Evolutionary conservation across 2,888 invertebrate genomes (phyloP).

Genomic region (Hecatera dysodea): DNA sequence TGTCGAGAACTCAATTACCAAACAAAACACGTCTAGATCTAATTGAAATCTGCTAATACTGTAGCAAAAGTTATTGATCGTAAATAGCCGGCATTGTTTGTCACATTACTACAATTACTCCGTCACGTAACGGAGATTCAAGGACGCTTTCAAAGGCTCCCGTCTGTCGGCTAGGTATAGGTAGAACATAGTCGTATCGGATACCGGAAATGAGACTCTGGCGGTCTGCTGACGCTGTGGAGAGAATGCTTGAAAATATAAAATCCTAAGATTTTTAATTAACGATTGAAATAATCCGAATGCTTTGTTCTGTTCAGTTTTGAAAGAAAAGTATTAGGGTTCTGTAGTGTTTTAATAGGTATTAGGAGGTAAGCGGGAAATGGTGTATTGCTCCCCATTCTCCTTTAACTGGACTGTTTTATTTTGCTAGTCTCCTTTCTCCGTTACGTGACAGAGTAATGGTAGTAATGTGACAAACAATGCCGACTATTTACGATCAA

Average conservation of each 20-base stretch:
- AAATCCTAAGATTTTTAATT: background rate
- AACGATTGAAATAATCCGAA: background rate
- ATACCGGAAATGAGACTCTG: slow-evolving; percentile 59
- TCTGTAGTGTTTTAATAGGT: background rate
- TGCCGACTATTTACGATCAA: slow-evolving; percentile 56
- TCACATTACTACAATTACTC: slow-evolving; percentile 56
- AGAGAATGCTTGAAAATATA: slow-evolving; percentile 15
- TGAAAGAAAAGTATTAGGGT: background rate
- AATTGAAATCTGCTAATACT: slow-evolving; percentile 42
- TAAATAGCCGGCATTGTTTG: slow-evolving; percentile 45
- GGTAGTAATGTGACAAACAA: slow-evolving; percentile 52
- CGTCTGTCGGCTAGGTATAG: slow-evolving; percentile 35
- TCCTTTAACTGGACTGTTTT: too few species aligned
- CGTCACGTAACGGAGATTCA: slow-evolving; percentile 57
- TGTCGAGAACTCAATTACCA: background rate
- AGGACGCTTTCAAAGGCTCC: slow-evolving; percentile 38
- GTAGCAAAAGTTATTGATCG: slow-evolving; percentile 54
- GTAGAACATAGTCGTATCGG: slow-evolving; percentile 49
- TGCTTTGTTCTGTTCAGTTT: background rate
- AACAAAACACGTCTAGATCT: slow-evolving; percentile 20
- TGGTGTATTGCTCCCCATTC: background rate
- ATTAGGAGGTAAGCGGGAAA: background rate
- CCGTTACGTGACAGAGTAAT: slow-evolving; percentile 60
- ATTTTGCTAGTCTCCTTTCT: too few species aligned
- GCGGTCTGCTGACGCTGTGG: slow-evolving; percentile 7